A percentile compares a stretch with the other conserved stretches of the same genome.
Evolutionary conservation across 2,797 vertebrate genomes (phyloP).

Genomic region (Centropyge bicolor): DNA sequence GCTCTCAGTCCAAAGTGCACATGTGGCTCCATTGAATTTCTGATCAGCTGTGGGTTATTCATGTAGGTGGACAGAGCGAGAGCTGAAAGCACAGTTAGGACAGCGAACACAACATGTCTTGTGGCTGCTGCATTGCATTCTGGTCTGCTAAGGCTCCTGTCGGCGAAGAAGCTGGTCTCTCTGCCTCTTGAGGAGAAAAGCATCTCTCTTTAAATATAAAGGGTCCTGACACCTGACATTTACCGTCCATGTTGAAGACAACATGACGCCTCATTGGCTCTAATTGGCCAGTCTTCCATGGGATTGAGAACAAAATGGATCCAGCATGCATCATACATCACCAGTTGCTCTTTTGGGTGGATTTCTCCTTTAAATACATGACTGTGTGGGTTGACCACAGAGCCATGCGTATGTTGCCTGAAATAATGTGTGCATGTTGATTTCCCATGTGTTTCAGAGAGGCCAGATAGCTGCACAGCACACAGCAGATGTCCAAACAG

Average conservation of each 20-base stretch:
- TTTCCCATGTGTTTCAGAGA: conserved; percentile 54
- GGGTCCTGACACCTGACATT: conserved; percentile 22
- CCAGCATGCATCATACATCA: not conserved
- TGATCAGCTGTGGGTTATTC: conserved; percentile 44
- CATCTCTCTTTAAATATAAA: conserved; percentile 20
- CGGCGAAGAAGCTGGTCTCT: conserved; percentile 16
- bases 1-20: conserved; percentile 13
- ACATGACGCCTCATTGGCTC: not conserved
- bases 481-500: conserved; percentile 78
- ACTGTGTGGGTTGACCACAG: conserved; percentile 31
- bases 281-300: conserved; percentile 25
- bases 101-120: conserved; percentile 24
- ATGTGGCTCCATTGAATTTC: conserved; percentile 18
- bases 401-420: conserved; percentile 32
- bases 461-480: conserved; percentile 59
- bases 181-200: conserved; percentile 15
- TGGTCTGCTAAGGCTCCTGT: conserved; percentile 28
- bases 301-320: conserved; percentile 22
- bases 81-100: conserved; percentile 31
- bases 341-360: conserved; percentile 1
- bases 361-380: conserved; percentile 35
- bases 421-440: conserved; percentile 58
- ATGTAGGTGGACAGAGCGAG: conserved; percentile 42
- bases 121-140: conserved; percentile 43
- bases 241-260: conserved; percentile 11